These are phyloP conservation scores for Amphipyra tragopoginis DNA, from an alignment of 2,888 invertebrate species.

Conservation along the genomic window DNA sequence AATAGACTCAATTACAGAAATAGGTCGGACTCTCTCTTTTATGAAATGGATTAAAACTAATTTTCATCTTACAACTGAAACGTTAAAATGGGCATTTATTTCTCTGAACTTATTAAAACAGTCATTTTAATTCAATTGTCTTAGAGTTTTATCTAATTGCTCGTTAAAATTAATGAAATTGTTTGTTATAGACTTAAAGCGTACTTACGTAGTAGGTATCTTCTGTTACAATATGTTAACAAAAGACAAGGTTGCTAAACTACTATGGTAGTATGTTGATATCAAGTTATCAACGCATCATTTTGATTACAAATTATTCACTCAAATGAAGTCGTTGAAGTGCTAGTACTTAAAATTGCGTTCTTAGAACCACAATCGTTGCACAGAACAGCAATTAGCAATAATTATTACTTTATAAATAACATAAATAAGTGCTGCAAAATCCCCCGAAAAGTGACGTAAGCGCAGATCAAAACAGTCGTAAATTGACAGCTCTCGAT, in stretches of 20 bases:
- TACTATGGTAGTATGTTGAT: background rate
- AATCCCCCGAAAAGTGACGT: slow-evolving; percentile 42
- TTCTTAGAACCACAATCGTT: slow-evolving; percentile 4
- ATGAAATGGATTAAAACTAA: slow-evolving; percentile 7
- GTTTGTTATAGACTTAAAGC: no score
- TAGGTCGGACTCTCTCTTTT: slow-evolving; percentile 30
- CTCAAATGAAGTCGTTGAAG: background rate
- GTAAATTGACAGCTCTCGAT: slow-evolving; percentile 62
- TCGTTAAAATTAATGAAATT: no score
- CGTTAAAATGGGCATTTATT: slow-evolving; percentile 1
- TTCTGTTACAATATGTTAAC: background rate
- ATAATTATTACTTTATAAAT: slow-evolving; percentile 24
- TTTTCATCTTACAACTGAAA: slow-evolving; percentile 14
- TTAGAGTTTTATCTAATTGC: no score
- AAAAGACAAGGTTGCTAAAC: background rate
- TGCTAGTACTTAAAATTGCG: background rate
- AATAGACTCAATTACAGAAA: slow-evolving; percentile 46
- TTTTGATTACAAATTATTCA: background rate
- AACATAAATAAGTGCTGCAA: slow-evolving; percentile 48
- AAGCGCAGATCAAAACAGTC: slow-evolving; percentile 62
- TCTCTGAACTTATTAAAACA: slow-evolving; percentile 7
- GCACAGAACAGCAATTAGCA: slow-evolving; percentile 2
- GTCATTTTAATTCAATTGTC: background rate
- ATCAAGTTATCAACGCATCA: background rate
- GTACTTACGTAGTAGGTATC: no score